Conservation (phyloP, 2,113 vertebrate genomes). For the Grallaria varia region DNA sequence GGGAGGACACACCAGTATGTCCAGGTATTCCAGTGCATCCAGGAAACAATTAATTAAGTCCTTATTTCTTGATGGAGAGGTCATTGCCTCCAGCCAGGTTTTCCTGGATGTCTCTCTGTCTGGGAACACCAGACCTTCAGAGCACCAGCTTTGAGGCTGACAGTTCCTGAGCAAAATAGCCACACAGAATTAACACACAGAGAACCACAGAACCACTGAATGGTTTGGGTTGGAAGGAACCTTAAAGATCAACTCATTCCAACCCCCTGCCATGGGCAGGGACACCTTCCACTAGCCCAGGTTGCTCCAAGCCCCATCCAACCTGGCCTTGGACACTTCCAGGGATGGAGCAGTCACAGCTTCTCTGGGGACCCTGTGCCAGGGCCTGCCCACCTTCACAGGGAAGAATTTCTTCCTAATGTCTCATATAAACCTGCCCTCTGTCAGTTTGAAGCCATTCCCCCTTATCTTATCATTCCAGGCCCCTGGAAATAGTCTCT, state of each 20-base stretch:
- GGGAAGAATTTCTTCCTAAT: too few species aligned
- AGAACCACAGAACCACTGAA: background rate
- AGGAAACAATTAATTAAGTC: background rate
- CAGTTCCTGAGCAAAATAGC: background rate
- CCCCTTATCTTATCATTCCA: background rate
- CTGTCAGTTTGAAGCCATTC: background rate
- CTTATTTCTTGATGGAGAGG: background rate
- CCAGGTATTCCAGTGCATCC: background rate
- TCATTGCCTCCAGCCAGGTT: background rate
- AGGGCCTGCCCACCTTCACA: background rate
- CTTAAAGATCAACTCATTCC: background rate
- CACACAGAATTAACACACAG: rapidly evolving
- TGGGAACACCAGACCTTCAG: background rate
- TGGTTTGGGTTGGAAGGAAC: too few species aligned
- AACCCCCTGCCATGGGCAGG: background rate
- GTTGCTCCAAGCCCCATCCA: background rate
- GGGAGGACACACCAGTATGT: background rate
- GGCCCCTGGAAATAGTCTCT: background rate
- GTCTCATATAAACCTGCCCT: background rate
- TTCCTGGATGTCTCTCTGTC: background rate
- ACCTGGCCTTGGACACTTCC: background rate
- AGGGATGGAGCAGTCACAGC: background rate
- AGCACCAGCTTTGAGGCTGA: background rate
- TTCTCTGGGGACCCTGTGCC: background rate
- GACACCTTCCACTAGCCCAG: background rate